A percentile compares a stretch with the other conserved stretches of the same genome.
phyloP scores from a whole-genome alignment of 2,113 vertebrate species.

The Pavo muticus region DNA sequence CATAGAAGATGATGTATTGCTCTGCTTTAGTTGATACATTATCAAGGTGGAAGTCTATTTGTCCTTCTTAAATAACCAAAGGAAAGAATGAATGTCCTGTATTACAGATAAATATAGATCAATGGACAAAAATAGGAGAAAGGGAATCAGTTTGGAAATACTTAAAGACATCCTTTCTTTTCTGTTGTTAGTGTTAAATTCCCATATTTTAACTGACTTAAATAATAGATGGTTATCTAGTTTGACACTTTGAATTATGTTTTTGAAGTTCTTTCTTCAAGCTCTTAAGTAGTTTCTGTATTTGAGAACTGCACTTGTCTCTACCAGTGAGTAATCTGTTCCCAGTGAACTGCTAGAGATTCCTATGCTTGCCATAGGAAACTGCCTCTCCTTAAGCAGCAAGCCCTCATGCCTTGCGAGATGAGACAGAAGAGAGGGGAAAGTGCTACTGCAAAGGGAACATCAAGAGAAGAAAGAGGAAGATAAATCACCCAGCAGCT shows the following conservation, averaged over 20 bases:
- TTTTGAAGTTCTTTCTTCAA: neutral
- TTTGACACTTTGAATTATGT: neutral
- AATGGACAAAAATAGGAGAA: conserved; percentile 41
- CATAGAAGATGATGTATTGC: neutral
- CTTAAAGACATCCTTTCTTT: conserved; percentile 49
- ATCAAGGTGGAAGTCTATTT: conserved; percentile 35
- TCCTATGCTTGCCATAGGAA: neutral
- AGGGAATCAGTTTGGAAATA: conserved; percentile 29
- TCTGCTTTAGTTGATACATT: conserved; percentile 20
- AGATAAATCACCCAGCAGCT: neutral
- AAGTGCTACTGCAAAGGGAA: neutral
- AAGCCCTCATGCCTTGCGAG: neutral
- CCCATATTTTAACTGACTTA: conserved; percentile 30
- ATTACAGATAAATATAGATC: conserved; percentile 57
- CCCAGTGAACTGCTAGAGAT: neutral
- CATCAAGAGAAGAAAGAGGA: neutral
- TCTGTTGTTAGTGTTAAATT: neutral
- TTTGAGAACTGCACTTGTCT: neutral
- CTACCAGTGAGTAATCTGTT: neutral
- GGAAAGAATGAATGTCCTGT: conserved; percentile 23
- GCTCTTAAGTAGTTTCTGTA: neutral
- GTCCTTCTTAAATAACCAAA: conserved; percentile 63
- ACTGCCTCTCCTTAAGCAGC: neutral
- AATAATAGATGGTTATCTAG: conserved; percentile 46
- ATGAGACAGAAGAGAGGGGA: neutral